phyloP scores from a whole-genome alignment of 2,113 vertebrate species.

The Chamaetylas fuelleborni region DNA sequence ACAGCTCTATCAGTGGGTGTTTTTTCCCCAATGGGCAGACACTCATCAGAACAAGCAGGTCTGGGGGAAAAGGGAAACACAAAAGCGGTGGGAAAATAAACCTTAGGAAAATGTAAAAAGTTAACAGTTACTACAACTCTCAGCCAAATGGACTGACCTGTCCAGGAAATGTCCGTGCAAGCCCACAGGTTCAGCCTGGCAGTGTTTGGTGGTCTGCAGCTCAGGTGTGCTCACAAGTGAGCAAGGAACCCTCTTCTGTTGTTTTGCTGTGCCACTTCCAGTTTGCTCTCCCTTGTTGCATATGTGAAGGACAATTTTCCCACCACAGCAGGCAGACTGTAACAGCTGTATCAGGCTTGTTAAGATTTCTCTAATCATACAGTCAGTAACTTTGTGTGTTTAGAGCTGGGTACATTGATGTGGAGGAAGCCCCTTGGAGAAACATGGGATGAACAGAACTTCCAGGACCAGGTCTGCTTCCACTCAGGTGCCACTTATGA shows the following conservation, averaged over 20 bases:
- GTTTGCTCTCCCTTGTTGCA: neutral
- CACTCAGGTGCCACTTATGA: neutral
- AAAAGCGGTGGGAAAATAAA: neutral
- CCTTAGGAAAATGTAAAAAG: neutral
- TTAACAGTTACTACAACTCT: neutral
- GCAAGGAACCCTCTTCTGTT: neutral
- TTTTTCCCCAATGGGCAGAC: neutral
- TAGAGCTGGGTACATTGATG: neutral
- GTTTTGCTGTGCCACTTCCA: neutral
- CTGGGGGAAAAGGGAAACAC: neutral
- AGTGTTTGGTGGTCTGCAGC: neutral
- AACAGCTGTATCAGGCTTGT: neutral
- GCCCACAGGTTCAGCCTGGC: neutral
- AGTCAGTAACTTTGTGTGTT: neutral
- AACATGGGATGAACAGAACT: neutral
- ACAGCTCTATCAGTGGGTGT: neutral
- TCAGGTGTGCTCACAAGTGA: neutral
- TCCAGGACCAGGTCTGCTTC: neutral
- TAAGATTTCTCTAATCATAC: neutral
- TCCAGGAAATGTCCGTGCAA: neutral
- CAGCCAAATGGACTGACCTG: neutral
- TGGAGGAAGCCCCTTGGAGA: neutral
- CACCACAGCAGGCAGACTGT: neutral
- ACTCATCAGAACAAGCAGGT: neutral
- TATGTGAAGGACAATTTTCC: neutral